Evolutionary conservation across 2,797 vertebrate species (phyloP), one percentile per base, ranked within the genome.

Genomic region (Rostrhamus sociabilis): DNA sequence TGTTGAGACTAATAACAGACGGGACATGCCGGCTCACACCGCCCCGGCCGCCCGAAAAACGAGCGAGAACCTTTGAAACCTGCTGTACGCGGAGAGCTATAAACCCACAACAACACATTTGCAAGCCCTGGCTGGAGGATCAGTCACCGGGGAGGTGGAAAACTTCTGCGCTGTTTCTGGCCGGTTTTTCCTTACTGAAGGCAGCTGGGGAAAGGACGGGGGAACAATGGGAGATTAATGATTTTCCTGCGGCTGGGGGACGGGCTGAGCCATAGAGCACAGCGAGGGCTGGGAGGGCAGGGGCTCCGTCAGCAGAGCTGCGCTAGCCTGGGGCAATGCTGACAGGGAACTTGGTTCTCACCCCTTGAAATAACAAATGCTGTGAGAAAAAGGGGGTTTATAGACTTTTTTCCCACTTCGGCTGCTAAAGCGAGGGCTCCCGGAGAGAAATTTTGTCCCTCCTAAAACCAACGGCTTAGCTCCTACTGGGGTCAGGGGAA

Each of bases 1-100:
- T 71, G 97, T 91, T 89, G 78, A 52, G n/a, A 86, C 89, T 85
- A 85, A 94, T 73, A 92, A 83, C 94, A 95, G 87, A 95, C 0
- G 38, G 82, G 90, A 69, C 89, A 48, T 11, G 40, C 95, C 0
- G 17, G 88, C 82, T 90, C 55, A 42, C 80, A 42, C 90, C 12
- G 67, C 86, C 91, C 69, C 5, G 5, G 79, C 22, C 81, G 32
- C 79, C 73, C 27, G 0, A 23, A 26, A 26, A 77, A 32, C 0
- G 1, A 75, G 76, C 3, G 0, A 29, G 21, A 52, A 36, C 56
- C 38, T 67, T 10, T 20, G 85, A n/a, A 40, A 62, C 34, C 34
- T 7, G 66, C 48, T 5, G n/a, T 2, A 34, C 1, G 4, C 0
- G 0, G 32, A 34, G 63, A 32, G 38, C 56, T 7, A 11, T 5